Evolutionary conservation across 2,888 invertebrate genomes (phyloP).

Genomic region (Nasonovia ribisnigri): DNA sequence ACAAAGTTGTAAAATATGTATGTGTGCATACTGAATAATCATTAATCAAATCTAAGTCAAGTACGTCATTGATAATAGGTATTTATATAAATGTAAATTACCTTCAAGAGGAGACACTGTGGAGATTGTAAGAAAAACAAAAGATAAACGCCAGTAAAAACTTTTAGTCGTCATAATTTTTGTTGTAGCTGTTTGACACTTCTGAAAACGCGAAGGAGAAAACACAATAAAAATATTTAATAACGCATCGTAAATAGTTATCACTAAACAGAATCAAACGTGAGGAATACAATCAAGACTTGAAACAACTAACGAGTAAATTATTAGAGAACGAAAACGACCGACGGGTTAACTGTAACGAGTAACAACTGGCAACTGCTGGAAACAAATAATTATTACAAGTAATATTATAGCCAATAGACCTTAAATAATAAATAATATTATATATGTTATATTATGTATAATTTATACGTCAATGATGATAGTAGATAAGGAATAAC

Average conservation of each 20-base stretch:
- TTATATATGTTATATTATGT: not conserved
- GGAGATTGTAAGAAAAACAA: constrained; percentile 35
- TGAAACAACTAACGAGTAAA: not conserved
- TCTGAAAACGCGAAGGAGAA: not conserved
- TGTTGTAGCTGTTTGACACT: not conserved
- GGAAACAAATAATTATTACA: not conserved
- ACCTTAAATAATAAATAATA: not conserved
- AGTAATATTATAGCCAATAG: not conserved
- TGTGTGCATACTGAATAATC: not conserved
- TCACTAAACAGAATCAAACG: not conserved
- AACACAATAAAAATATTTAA: not conserved
- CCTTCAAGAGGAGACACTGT: constrained; percentile 38
- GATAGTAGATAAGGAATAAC: constrained; percentile 21
- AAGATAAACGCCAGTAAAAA: constrained; percentile 16
- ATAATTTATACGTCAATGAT: constrained; percentile 7
- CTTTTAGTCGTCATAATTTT: constrained; percentile 33
- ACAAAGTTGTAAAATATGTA: not conserved
- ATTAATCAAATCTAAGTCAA: not conserved
- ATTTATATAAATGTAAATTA: constrained; percentile 2
- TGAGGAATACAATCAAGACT: too few relatives aligned
- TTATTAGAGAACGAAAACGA: not conserved
- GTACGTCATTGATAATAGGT: constrained; percentile 9
- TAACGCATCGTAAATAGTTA: not conserved
- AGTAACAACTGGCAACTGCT: not conserved
- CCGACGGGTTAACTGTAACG: not conserved